These are phyloP conservation scores for Hemiscyllium ocellatum DNA, from an alignment of 2,113 vertebrate genomes.

Conservation along the genomic window DNA sequence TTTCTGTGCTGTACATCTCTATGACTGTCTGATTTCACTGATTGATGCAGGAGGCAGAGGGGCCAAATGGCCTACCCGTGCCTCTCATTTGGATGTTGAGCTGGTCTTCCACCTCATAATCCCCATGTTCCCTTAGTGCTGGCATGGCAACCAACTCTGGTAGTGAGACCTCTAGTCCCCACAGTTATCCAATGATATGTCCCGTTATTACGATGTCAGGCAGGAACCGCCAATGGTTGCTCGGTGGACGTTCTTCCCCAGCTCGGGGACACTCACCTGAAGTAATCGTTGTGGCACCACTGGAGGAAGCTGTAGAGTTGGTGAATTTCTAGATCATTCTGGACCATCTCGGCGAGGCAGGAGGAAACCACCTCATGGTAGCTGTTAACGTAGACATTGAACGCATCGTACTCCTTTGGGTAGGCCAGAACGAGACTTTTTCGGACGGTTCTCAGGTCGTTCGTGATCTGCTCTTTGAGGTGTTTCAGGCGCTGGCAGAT, in stretches of 20 bases:
- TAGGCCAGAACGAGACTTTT: conserved; percentile 70
- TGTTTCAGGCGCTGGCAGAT: conserved; percentile 50
- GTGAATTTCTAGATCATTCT: conserved; percentile 56
- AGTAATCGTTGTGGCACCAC: conserved; percentile 79
- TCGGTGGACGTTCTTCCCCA: background rate
- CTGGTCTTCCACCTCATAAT: no score
- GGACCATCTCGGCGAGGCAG: conserved; percentile 56
- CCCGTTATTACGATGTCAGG: background rate
- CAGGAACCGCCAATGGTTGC: background rate
- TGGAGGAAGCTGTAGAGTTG: conserved; percentile 79
- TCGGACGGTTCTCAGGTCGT: conserved; percentile 67
- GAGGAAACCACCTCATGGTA: conserved; percentile 70
- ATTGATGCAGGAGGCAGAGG: no score
- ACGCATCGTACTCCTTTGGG: conserved; percentile 65
- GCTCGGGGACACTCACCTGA: conserved; percentile 53
- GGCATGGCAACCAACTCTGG: no score
- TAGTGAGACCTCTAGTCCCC: no score
- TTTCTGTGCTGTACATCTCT: no score
- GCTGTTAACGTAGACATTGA: conserved; percentile 70
- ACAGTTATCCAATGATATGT: no score
- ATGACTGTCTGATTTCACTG: no score
- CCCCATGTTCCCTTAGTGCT: no score
- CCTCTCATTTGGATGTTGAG: no score
- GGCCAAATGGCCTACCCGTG: no score
- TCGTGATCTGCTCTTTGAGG: conserved; percentile 57